Conservation (phyloP, 1,140 invertebrate species). For the Diorhabda elongata region DNA sequence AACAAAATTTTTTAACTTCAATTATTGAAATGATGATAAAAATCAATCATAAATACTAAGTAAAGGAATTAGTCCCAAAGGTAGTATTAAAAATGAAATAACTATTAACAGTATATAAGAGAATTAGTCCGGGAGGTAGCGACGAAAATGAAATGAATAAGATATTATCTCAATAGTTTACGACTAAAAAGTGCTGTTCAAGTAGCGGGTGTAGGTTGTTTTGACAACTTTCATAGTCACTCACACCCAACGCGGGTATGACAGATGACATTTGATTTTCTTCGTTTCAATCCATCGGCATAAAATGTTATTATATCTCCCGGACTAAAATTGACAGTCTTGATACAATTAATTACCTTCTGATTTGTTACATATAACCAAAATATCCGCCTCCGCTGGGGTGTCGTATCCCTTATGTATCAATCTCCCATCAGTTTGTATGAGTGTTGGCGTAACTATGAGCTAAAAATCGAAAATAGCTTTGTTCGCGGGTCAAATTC, state of each 20-base stretch:
- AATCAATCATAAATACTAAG: neutral
- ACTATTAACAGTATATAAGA: neutral
- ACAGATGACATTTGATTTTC: too few relatives aligned
- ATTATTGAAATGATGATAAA: neutral
- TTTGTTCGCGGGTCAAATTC: too few relatives aligned
- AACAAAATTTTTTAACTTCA: neutral
- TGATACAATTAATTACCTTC: neutral
- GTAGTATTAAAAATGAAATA: neutral
- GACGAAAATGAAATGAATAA: neutral
- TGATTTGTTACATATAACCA: conserved; percentile 23
- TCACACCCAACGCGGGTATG: too few relatives aligned
- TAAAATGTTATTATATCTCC: too few relatives aligned
- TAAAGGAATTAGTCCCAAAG: neutral
- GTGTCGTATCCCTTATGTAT: conserved; percentile 23
- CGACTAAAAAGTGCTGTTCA: too few relatives aligned
- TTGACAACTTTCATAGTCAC: too few relatives aligned
- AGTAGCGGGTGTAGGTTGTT: too few relatives aligned
- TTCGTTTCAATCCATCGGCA: too few relatives aligned
- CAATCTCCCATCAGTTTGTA: conserved; percentile 5
- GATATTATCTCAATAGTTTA: neutral
- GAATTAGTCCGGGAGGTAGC: neutral
- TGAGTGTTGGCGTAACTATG: neutral
- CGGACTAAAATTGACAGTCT: too few relatives aligned
- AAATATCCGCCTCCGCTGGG: conserved; percentile 28
- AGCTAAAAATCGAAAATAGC: neutral